Evolutionary conservation across 2,113 vertebrate genomes (phyloP).

Genomic region (Hirundichthys speculiger): DNA sequence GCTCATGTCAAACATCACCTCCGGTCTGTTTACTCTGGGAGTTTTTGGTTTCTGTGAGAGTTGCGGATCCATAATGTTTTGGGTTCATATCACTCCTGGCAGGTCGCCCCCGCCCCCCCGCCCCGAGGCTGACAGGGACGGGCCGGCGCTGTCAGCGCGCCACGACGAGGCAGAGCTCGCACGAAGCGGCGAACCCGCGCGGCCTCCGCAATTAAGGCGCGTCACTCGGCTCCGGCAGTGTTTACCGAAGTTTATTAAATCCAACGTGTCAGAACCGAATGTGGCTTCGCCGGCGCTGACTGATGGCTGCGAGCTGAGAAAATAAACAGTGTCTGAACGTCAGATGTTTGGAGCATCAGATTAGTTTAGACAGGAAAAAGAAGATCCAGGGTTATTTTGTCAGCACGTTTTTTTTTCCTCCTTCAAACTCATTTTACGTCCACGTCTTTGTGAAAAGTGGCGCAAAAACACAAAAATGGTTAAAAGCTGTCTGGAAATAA

Average conservation of each 20-base stretch:
- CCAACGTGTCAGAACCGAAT: conserved; percentile 34
- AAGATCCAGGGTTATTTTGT: conserved; percentile 1
- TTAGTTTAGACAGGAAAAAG: conserved; percentile 33
- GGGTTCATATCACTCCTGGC: conserved; percentile 64
- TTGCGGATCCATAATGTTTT: conserved; percentile 53
- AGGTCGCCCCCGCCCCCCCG: conserved; percentile 37
- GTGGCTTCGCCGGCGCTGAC: conserved; percentile 32
- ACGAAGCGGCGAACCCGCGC: conserved; percentile 27
- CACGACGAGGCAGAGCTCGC: conserved; percentile 49
- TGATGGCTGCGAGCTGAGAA: conserved; percentile 60
- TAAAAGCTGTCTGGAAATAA: too few species aligned
- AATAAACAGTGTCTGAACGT: conserved; percentile 65
- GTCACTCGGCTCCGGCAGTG: conserved; percentile 42
- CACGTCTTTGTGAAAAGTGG: too few species aligned
- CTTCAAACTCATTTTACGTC: too few species aligned
- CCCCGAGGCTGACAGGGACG: conserved; percentile 66
- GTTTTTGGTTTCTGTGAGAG: conserved; percentile 75
- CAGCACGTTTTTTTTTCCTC: too few species aligned
- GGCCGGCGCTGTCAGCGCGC: conserved; percentile 63
- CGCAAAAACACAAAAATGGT: too few species aligned
- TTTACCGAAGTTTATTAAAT: conserved; percentile 50
- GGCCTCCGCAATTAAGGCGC: conserved; percentile 55
- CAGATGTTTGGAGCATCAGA: conserved; percentile 60
- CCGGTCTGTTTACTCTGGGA: conserved; percentile 63
- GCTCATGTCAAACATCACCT: conserved; percentile 70